phyloP scores from a whole-genome alignment of 2,888 invertebrate species.

The Nemoura dubitans region DNA sequence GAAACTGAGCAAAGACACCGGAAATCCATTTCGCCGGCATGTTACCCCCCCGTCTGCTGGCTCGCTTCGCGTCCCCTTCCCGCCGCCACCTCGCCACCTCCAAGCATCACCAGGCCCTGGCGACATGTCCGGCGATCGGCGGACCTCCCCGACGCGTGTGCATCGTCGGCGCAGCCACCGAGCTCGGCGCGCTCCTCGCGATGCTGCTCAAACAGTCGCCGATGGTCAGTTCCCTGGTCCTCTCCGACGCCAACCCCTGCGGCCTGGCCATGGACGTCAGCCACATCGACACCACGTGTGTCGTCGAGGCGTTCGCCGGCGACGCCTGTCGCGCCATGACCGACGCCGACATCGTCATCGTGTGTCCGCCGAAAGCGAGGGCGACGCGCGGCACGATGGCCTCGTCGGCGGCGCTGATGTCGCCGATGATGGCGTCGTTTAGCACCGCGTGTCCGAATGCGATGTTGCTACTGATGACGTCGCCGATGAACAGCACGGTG shows the following conservation, averaged over 20 bases:
- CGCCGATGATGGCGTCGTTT: neutral
- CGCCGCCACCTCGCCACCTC: neutral
- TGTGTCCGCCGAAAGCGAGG: slow-evolving; percentile 64
- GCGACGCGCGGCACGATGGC: slow-evolving; percentile 54
- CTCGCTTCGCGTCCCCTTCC: neutral
- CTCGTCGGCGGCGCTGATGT: neutral
- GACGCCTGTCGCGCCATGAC: slow-evolving; percentile 58
- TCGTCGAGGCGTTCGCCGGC: slow-evolving; percentile 56
- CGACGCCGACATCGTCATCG: slow-evolving; percentile 71
- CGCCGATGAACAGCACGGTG: slow-evolving; percentile 73
- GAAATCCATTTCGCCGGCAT: neutral
- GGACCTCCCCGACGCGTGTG: slow-evolving; percentile 25
- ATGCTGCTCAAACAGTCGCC: slow-evolving; percentile 68
- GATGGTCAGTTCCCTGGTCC: slow-evolving; percentile 66
- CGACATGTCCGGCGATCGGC: neutral
- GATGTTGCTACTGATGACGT: slow-evolving; percentile 61
- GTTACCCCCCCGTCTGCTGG: slow-evolving; percentile 7
- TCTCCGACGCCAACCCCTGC: slow-evolving; percentile 65
- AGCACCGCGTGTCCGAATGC: slow-evolving; percentile 56
- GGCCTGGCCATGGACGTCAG: slow-evolving; percentile 63
- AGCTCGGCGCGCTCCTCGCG: slow-evolving; percentile 56
- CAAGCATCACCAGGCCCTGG: neutral
- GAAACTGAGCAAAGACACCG: no score
- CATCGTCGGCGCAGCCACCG: slow-evolving; percentile 2
- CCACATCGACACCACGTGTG: slow-evolving; percentile 60